Base-by-base conservation (phyloP, 2,888 invertebrate genomes). In the Amphipyra tragopoginis region DNA sequence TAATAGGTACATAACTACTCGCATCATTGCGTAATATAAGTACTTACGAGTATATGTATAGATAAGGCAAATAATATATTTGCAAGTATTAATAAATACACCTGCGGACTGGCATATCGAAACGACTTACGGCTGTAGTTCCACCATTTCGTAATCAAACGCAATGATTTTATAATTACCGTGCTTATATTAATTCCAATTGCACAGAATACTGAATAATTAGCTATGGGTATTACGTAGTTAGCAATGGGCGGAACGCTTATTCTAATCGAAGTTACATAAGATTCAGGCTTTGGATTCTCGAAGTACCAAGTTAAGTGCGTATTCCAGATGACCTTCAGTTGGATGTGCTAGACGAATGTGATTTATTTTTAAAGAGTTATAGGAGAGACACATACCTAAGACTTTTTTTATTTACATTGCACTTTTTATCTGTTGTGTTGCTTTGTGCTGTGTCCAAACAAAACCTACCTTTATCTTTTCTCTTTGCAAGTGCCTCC, bases 161-260 rank as follows among this genome's bases (percentile, higher is more conserved):
- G 49, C 49, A 67, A 55, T 38, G 44, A 43, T 58, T 58, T 58
- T 43, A 57, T 69, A 65, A 72, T 57, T 49, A 47, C 45, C 39
- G 39, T 50, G 62, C 15, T 45, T 57, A 66, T 42, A 40, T 44
- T 56, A 54, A 50, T 48, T 60, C 33, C 59, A 57, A 54, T 59
- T 51, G 53, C 38, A 43, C 50, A 36, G 54, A 47, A 38, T 52
- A 64, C 48, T 21, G 14, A 68, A 52, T 60, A 65, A 65, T 65
- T 21, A 42, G 52, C 11, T 39, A 69, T 33, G 51, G 21, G 21
- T 51, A 14, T 66, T 54, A 47, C 50, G 47, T 53, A 14, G 36
- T 53, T 61, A 34, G 48, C 44, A 58, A 60, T 51, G 39, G 60
- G 6, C 36, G 42, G 39, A 58, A 34, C 10, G 26, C 49, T 55